These are phyloP conservation scores for Dryobotodes eremita DNA, from an alignment of 2,888 invertebrate species.

Conservation along the genomic window DNA sequence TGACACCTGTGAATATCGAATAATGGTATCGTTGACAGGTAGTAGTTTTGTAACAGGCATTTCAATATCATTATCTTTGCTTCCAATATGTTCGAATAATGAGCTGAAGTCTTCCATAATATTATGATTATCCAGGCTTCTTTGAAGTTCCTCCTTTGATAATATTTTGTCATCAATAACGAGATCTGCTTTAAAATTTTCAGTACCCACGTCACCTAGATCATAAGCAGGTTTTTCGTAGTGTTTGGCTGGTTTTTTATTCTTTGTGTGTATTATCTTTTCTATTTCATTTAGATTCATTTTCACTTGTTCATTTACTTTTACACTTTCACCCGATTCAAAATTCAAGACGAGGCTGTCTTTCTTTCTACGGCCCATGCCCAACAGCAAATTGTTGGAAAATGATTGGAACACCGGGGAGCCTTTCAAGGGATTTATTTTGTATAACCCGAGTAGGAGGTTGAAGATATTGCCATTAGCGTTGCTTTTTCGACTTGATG, in stretches of 20 bases:
- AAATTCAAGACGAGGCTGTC: constrained; percentile 70
- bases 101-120: constrained; percentile 42
- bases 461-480: constrained; percentile 76
- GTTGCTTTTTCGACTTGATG: constrained; percentile 36
- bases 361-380: constrained; percentile 42
- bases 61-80: constrained; percentile 52
- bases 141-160: constrained; percentile 18
- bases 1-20: background rate
- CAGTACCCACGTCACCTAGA: constrained; percentile 63
- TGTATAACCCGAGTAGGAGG: constrained; percentile 79
- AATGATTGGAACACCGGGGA: constrained; percentile 80
- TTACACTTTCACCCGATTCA: constrained; percentile 78
- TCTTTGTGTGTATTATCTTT: constrained; percentile 68
- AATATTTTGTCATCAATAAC: constrained; percentile 43
- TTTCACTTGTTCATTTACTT: constrained; percentile 65
- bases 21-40: constrained; percentile 50
- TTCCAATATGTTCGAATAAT: constrained; percentile 63
- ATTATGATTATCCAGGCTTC: background rate
- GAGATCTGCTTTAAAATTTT: constrained; percentile 67
- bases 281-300: constrained; percentile 74
- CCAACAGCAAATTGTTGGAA: constrained; percentile 74
- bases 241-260: constrained; percentile 20
- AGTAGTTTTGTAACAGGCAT: constrained; percentile 54
- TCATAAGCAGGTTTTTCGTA: constrained; percentile 63
- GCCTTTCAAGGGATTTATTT: constrained; percentile 81